Conservation (phyloP, 92 coral and sea anemone species). For the Palythoa heliodiscus region DNA sequence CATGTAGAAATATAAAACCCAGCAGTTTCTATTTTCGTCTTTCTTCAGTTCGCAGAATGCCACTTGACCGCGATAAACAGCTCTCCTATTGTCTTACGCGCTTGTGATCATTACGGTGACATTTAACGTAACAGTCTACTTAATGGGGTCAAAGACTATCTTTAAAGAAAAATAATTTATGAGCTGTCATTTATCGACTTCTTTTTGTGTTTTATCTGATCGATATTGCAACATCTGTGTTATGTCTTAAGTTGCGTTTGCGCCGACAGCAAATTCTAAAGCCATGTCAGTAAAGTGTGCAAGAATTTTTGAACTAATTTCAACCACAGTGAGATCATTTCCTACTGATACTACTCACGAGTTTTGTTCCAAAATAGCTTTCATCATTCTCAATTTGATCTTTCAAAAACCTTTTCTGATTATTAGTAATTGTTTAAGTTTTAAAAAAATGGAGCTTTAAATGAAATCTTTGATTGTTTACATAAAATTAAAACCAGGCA, state of each 20-base stretch:
- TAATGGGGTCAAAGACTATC: background rate
- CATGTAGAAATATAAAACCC: background rate
- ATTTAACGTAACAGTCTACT: background rate
- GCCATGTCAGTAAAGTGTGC: background rate
- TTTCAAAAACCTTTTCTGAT: no score
- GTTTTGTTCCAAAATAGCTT: no score
- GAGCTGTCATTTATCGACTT: background rate
- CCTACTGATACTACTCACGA: no score
- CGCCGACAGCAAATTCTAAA: background rate
- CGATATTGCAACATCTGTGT: background rate
- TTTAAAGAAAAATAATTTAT: background rate
- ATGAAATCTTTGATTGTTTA: no score
- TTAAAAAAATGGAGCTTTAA: no score
- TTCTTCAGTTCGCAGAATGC: background rate
- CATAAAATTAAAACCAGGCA: no score
- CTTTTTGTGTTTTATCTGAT: background rate
- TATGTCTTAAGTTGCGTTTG: background rate
- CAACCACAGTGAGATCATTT: no score
- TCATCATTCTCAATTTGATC: no score
- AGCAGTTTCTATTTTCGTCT: background rate
- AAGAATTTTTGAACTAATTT: no score
- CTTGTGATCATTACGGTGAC: background rate
- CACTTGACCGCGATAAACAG: constrained; percentile 20
- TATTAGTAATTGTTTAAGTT: no score
- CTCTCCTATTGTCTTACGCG: background rate